A percentile compares a stretch with the other conserved stretches of the same genome.
Conservation (phyloP, 1,140 invertebrate species). For the Thrips palmi region DNA sequence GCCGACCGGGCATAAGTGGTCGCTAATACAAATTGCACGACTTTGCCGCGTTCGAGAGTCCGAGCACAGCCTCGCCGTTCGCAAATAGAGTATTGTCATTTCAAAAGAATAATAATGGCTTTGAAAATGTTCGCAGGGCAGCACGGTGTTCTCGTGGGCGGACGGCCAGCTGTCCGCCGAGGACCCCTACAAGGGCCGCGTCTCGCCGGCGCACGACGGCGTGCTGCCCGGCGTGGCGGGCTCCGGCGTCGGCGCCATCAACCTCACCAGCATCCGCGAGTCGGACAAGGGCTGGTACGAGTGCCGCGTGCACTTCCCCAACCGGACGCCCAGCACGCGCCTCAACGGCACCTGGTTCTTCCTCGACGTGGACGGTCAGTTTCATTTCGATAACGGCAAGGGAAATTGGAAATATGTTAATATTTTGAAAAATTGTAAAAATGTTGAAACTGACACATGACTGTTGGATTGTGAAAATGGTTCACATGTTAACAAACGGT, state of each 20-base stretch:
- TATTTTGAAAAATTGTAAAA: not conserved
- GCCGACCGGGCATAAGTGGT: no score
- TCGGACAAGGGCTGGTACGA: constrained; percentile 83
- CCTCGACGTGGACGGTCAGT: constrained; percentile 64
- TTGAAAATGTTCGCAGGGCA: constrained; percentile 43
- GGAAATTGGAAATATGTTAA: constrained; percentile 7
- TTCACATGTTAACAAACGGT: no score
- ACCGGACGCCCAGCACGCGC: constrained; percentile 56
- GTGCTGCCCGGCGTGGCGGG: constrained; percentile 22
- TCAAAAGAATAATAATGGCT: not conserved
- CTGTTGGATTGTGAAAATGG: not conserved
- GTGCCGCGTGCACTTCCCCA: constrained; percentile 74
- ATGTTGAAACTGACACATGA: not conserved
- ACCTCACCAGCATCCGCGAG: constrained; percentile 73
- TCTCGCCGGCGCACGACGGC: constrained; percentile 36
- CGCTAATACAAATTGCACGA: no score
- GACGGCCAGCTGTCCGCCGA: constrained; percentile 46
- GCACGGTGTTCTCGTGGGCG: constrained; percentile 60
- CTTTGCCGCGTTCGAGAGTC: no score
- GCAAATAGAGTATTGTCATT: no score
- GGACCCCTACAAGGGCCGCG: constrained; percentile 54
- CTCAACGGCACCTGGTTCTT: constrained; percentile 81
- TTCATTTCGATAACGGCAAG: not conserved
- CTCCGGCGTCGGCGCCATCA: constrained; percentile 63
- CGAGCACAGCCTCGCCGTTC: no score